Percentiles rank a stretch among this genome's conserved stretches.
phyloP scores from a whole-genome alignment of 2,888 invertebrate species.

The Galerucella nymphaeae region DNA sequence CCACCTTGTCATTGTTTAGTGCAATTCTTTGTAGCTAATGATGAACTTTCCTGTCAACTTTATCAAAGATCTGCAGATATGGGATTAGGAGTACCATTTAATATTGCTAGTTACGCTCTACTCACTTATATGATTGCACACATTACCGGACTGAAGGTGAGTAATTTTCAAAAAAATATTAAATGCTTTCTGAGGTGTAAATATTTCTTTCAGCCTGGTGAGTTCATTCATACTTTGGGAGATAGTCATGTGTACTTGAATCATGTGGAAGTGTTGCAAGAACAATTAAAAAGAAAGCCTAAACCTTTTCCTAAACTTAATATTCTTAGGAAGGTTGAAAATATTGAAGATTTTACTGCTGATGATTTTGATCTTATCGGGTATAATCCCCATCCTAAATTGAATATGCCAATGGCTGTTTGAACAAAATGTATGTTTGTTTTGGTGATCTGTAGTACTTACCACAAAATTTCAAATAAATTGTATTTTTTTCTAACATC shows the following conservation, averaged over 20 bases:
- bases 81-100: slow-evolving; percentile 98
- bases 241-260: slow-evolving; percentile 96
- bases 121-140: slow-evolving; percentile 97
- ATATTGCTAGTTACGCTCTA: slow-evolving; percentile 95
- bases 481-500: not conserved
- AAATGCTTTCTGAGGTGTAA: not conserved
- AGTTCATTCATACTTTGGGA: slow-evolving; percentile 94
- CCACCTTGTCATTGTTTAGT: slow-evolving; percentile 96
- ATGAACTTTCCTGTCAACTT: slow-evolving; percentile 88
- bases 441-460: too few relatives aligned
- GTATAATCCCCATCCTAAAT: slow-evolving; percentile 90
- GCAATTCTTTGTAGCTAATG: slow-evolving; percentile 91
- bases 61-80: slow-evolving; percentile 98
- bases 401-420: slow-evolving; percentile 65
- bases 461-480: not conserved
- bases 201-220: slow-evolving; percentile 76
- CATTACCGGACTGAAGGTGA: slow-evolving; percentile 84
- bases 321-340: slow-evolving; percentile 77
- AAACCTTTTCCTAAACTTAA: slow-evolving; percentile 83
- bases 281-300: slow-evolving; percentile 84
- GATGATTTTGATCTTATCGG: slow-evolving; percentile 87
- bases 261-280: slow-evolving; percentile 84
- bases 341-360: slow-evolving; percentile 87
- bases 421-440: slow-evolving; percentile 34
- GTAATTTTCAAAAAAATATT: not conserved